phyloP scores from a whole-genome alignment of 1,140 invertebrate species.

The Drosophila guanche region DNA sequence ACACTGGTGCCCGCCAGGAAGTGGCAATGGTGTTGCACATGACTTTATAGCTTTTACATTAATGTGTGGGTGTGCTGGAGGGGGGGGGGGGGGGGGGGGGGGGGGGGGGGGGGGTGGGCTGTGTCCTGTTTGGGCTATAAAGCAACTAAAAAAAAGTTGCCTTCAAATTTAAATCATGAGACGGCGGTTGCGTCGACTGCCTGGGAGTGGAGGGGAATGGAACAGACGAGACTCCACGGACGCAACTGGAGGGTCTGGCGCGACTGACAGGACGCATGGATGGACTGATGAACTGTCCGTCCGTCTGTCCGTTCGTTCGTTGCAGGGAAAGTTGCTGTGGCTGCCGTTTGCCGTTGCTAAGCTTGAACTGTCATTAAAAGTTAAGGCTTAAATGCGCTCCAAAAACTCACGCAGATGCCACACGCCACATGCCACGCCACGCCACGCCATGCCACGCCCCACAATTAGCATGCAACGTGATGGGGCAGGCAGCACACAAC shows the following conservation, averaged over 20 bases:
- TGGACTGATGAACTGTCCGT: too few species aligned
- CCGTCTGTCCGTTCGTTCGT: too few species aligned
- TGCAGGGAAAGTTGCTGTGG: constrained; percentile 43
- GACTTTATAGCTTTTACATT: constrained; percentile 71
- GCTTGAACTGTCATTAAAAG: constrained; percentile 69
- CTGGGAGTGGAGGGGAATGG: too few species aligned
- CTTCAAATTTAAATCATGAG: constrained; percentile 77
- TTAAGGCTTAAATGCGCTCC: constrained; percentile 17
- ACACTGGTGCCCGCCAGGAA: constrained; percentile 44
- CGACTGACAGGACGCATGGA: not conserved
- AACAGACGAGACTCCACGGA: too few species aligned
- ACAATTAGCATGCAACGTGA: constrained; percentile 39
- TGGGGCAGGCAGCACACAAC: constrained; percentile 38
- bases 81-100: not conserved
- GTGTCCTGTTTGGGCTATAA: constrained; percentile 41
- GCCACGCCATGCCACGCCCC: constrained; percentile 1
- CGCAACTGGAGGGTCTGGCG: too few species aligned
- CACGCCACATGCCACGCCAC: constrained; percentile 6
- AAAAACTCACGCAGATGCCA: not conserved
- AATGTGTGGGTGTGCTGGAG: constrained; percentile 11
- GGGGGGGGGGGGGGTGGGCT: constrained; percentile 5
- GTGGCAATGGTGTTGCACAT: constrained; percentile 69
- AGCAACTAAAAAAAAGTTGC: constrained; percentile 60
- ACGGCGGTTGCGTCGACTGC: constrained; percentile 43
- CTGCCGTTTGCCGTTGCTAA: constrained; percentile 38